These are phyloP conservation scores for Paracyclopina nana DNA, from an alignment of 1,140 invertebrate species.

Conservation along the genomic window DNA sequence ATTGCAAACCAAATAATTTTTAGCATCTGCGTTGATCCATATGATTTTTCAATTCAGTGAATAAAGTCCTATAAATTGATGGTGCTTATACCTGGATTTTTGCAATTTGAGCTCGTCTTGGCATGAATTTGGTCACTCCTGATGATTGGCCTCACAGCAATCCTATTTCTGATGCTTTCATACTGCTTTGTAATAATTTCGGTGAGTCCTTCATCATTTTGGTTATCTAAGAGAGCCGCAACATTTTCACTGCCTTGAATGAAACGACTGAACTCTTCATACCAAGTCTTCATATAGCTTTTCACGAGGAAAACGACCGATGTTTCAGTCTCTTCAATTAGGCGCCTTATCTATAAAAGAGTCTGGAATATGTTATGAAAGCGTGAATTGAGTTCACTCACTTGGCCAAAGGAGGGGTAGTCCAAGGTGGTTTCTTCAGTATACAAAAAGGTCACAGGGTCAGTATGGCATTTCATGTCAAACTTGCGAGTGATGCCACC, in stretches of 20 bases:
- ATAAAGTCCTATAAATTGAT: not conserved
- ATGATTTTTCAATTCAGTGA: no score
- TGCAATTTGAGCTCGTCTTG: not conserved
- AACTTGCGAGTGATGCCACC: slow-evolving; percentile 50
- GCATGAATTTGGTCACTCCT: not conserved
- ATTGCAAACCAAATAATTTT: no score
- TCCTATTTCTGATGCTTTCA: not conserved
- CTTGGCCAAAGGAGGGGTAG: slow-evolving; percentile 90
- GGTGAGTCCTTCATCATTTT: not conserved
- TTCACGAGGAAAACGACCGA: not conserved
- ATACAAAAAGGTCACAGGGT: slow-evolving; percentile 28
- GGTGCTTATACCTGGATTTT: not conserved
- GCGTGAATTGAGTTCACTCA: no score
- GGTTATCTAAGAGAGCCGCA: not conserved
- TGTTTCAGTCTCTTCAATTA: not conserved
- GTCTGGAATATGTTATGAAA: no score
- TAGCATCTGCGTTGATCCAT: no score
- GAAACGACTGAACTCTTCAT: slow-evolving; percentile 6
- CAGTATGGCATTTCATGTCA: slow-evolving; percentile 42
- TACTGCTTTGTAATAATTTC: slow-evolving; percentile 7
- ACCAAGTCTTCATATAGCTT: not conserved
- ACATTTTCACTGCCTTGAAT: slow-evolving; percentile 7
- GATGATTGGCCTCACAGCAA: not conserved
- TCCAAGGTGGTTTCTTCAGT: slow-evolving; percentile 51
- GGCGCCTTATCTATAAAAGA: no score